Conservation (phyloP, 1,140 invertebrate genomes). For the Trypoxylus dichotomus region DNA sequence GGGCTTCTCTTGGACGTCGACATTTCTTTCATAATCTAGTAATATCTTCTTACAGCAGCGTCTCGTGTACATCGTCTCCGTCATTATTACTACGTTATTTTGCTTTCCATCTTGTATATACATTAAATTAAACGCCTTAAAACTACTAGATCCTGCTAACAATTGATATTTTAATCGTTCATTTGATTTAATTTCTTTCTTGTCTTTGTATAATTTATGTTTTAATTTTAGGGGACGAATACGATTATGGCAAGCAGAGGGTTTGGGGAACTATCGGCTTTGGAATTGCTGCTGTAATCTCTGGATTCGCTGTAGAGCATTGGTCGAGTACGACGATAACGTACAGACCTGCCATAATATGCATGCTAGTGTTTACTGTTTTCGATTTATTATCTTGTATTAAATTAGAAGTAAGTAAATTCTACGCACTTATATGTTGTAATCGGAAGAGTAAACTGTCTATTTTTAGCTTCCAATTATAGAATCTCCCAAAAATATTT, state of each 20-base stretch:
- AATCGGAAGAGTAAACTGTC: neutral
- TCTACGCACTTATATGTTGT: neutral
- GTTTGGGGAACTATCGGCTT: slow-evolving; percentile 81
- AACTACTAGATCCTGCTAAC: too few relatives aligned
- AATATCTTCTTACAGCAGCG: too few relatives aligned
- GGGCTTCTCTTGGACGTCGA: too few relatives aligned
- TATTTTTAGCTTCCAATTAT: slow-evolving; percentile 65
- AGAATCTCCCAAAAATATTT: slow-evolving; percentile 63
- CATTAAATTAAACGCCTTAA: too few relatives aligned
- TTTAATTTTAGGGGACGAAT: slow-evolving; percentile 57
- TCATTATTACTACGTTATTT: too few relatives aligned
- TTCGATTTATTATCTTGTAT: slow-evolving; percentile 67
- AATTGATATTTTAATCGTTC: too few relatives aligned
- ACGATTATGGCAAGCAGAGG: slow-evolving; percentile 73
- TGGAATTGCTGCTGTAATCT: slow-evolving; percentile 66
- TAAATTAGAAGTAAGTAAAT: slow-evolving; percentile 57
- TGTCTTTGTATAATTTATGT: neutral
- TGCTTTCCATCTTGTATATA: too few relatives aligned
- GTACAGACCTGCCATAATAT: slow-evolving; percentile 69
- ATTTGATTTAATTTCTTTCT: too few relatives aligned
- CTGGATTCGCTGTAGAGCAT: slow-evolving; percentile 65
- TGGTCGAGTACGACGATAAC: slow-evolving; percentile 61
- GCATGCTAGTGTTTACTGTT: slow-evolving; percentile 63
- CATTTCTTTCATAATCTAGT: too few relatives aligned
- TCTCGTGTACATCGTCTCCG: too few relatives aligned